Conservation (phyloP, 2,113 vertebrate genomes). For the Lipotes vexillifer region DNA sequence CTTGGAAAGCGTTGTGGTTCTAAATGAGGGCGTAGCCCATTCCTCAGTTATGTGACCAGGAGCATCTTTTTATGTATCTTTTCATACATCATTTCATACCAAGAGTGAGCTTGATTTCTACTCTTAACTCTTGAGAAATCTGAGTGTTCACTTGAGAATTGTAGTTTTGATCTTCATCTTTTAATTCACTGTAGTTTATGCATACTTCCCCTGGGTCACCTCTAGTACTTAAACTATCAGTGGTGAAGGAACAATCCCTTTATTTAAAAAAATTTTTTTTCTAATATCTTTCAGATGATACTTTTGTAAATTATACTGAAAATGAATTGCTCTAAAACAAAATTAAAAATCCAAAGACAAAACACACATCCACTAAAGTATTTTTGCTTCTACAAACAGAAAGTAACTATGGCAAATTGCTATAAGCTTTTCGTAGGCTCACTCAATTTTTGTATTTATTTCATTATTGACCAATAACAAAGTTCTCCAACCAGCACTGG, state of each 20-base stretch:
- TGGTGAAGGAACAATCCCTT: neutral
- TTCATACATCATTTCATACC: neutral
- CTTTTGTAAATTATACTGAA: neutral
- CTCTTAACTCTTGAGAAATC: neutral
- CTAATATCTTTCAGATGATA: neutral
- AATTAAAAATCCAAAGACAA: conserved; percentile 16
- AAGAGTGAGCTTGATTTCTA: neutral
- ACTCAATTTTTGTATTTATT: neutral
- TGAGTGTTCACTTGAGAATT: neutral
- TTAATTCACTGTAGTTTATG: neutral
- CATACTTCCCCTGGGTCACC: neutral
- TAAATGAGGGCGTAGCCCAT: neutral
- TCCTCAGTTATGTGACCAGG: neutral
- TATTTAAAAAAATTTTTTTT: neutral
- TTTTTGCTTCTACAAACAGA: neutral
- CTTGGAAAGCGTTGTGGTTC: neutral
- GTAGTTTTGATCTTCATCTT: neutral
- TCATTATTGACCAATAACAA: neutral
- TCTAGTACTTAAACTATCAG: neutral
- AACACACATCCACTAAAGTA: neutral
- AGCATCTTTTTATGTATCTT: neutral
- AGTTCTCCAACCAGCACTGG: neutral
- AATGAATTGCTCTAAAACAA: neutral
- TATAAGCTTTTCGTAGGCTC: neutral
- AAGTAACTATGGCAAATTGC: neutral